phyloP scores from a whole-genome alignment of 2,113 vertebrate genomes.

The Columba janthina region DNA sequence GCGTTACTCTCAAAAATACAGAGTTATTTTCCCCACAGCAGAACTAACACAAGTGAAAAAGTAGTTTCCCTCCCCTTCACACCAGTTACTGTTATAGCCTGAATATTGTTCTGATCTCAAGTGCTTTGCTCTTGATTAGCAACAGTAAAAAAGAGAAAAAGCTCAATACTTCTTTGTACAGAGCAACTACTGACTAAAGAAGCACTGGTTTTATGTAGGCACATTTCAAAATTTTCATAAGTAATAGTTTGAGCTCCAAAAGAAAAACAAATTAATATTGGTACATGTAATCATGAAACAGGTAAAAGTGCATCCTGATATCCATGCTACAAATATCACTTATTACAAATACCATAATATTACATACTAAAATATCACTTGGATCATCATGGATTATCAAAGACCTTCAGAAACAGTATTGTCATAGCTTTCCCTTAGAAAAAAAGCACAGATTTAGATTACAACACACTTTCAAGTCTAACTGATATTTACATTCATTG shows the following conservation, averaged over 20 bases:
- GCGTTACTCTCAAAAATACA: background rate
- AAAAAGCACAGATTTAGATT: background rate
- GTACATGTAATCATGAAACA: background rate
- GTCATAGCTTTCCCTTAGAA: background rate
- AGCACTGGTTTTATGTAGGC: background rate
- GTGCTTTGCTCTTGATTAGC: background rate
- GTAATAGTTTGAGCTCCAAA: background rate
- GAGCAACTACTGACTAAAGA: background rate
- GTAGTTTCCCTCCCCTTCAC: background rate
- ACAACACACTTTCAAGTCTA: background rate
- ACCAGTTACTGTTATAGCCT: background rate
- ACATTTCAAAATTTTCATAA: background rate
- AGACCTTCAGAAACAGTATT: background rate
- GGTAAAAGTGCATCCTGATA: background rate
- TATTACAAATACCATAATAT: no score
- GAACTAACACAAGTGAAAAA: background rate
- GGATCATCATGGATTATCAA: background rate
- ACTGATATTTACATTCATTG: background rate
- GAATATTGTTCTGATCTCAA: background rate
- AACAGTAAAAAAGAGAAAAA: background rate
- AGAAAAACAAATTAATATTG: accelerated
- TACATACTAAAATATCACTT: background rate
- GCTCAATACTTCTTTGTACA: background rate
- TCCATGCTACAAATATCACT: background rate
- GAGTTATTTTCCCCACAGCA: background rate